These are phyloP conservation scores for Thrips palmi DNA, from an alignment of 1,140 invertebrate species.

Conservation along the genomic window DNA sequence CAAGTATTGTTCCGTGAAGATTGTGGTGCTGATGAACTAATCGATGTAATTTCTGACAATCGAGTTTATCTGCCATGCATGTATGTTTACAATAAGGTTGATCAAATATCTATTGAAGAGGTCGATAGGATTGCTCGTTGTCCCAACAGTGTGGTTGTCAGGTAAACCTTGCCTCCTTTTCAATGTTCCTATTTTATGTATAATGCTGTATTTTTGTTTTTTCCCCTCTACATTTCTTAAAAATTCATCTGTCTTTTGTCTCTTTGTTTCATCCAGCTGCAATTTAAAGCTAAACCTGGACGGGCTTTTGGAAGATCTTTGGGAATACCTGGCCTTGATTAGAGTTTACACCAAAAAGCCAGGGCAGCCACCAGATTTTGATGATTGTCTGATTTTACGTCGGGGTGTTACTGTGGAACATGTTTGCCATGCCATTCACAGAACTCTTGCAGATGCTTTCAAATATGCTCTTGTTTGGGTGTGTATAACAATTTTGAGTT, in stretches of 20 bases:
- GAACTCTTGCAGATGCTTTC: constrained; percentile 76
- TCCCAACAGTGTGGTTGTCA: constrained; percentile 85
- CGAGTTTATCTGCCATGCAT: constrained; percentile 93
- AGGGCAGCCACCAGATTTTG: constrained; percentile 88
- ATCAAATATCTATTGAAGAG: constrained; percentile 98
- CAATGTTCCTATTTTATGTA: constrained; percentile 9
- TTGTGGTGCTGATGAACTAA: constrained; percentile 87
- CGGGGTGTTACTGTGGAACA: constrained; percentile 85
- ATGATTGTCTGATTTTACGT: constrained; percentile 82
- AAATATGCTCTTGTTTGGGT: constrained; percentile 97
- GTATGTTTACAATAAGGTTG: constrained; percentile 99
- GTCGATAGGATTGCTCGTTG: constrained; percentile 85
- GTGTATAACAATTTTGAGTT: constrained; percentile 19
- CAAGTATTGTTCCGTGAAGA: constrained; percentile 96
- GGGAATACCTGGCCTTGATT: constrained; percentile 88
- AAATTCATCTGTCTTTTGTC: constrained; percentile 6
- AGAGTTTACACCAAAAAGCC: constrained; percentile 98
- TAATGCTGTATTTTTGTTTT: constrained; percentile 4
- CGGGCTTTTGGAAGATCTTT: constrained; percentile 77
- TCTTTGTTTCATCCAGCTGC: constrained; percentile 49
- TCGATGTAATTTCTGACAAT: constrained; percentile 97
- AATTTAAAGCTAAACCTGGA: constrained; percentile 99
- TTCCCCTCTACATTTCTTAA: constrained; percentile 1
- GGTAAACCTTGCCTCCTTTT: constrained; percentile 46
- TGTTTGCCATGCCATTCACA: constrained; percentile 93